These are phyloP conservation scores for Branchinecta lynchi DNA, from an alignment of 1,140 invertebrate species.

Conservation along the genomic window DNA sequence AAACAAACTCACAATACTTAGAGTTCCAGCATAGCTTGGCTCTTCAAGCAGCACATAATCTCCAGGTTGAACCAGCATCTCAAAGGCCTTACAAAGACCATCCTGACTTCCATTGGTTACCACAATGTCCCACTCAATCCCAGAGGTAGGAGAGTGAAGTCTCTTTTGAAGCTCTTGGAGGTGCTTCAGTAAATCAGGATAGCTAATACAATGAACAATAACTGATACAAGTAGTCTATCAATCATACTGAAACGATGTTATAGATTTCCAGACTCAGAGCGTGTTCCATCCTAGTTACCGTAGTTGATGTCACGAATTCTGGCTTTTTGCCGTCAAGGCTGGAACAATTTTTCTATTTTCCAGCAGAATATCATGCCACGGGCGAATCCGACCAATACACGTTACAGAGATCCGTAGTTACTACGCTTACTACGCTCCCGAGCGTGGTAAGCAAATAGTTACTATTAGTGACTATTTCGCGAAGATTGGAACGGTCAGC, in stretches of 20 bases:
- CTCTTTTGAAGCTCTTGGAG: conserved; percentile 45
- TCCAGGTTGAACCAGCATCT: conserved; percentile 46
- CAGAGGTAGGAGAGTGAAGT: conserved; percentile 47
- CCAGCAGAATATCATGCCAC: too few relatives aligned
- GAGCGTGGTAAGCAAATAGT: too few relatives aligned
- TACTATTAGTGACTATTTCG: too few relatives aligned
- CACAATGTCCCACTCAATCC: conserved; percentile 42
- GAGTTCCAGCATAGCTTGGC: conserved; percentile 49
- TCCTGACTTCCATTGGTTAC: conserved; percentile 57
- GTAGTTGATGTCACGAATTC: too few relatives aligned
- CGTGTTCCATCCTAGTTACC: too few relatives aligned
- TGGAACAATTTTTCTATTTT: too few relatives aligned
- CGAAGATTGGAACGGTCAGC: too few relatives aligned
- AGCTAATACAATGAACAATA: conserved; percentile 30
- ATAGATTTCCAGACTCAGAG: conserved; percentile 16
- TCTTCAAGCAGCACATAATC: conserved; percentile 51
- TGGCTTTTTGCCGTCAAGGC: too few relatives aligned
- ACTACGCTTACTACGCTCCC: too few relatives aligned
- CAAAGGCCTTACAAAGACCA: conserved; percentile 52
- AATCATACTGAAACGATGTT: conserved; percentile 21
- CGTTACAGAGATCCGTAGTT: too few relatives aligned
- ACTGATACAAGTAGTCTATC: conserved; percentile 17
- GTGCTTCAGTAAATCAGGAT: conserved; percentile 43
- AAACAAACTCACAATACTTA: conserved; percentile 43
- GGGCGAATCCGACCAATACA: too few relatives aligned